Conservation (phyloP, 2,888 invertebrate genomes). For the Autographa pulchrina region DNA sequence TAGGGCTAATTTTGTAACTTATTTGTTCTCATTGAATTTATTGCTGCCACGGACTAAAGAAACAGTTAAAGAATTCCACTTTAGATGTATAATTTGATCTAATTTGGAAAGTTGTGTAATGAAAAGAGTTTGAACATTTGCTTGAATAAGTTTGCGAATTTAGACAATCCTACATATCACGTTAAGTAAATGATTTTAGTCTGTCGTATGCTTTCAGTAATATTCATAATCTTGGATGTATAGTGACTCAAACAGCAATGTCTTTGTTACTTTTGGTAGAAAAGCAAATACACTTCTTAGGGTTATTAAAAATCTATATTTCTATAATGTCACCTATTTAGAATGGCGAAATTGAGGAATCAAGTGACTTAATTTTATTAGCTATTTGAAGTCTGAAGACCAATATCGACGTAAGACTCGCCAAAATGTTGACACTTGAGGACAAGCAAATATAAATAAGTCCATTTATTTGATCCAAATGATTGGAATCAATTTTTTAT, state of each 20-base stretch:
- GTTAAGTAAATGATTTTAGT: not conserved
- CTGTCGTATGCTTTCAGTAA: not conserved
- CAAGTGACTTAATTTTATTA: too few species aligned
- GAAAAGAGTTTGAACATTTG: constrained; percentile 39
- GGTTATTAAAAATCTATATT: too few species aligned
- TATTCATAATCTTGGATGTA: not conserved
- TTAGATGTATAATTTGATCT: constrained; percentile 75
- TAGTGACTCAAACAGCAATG: not conserved
- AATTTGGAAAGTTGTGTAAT: constrained; percentile 56
- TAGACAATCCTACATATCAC: not conserved
- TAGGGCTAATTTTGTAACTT: constrained; percentile 79
- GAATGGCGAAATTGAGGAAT: too few species aligned
- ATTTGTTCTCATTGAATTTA: constrained; percentile 84
- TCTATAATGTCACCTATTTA: too few species aligned
- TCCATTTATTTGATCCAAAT: too few species aligned
- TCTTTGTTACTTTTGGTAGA: not conserved
- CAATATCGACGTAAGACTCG: too few species aligned
- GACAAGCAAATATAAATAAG: not conserved
- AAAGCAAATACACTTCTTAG: too few species aligned
- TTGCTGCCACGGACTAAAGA: constrained; percentile 73
- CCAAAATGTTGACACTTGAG: too few species aligned
- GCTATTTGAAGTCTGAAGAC: too few species aligned
- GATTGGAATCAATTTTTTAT: too few species aligned
- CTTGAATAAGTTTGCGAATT: constrained; percentile 10
- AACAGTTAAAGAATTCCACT: constrained; percentile 79